These are phyloP conservation scores for Drosophila mimetica DNA, from an alignment of 2,888 invertebrate genomes.

Conservation along the genomic window DNA sequence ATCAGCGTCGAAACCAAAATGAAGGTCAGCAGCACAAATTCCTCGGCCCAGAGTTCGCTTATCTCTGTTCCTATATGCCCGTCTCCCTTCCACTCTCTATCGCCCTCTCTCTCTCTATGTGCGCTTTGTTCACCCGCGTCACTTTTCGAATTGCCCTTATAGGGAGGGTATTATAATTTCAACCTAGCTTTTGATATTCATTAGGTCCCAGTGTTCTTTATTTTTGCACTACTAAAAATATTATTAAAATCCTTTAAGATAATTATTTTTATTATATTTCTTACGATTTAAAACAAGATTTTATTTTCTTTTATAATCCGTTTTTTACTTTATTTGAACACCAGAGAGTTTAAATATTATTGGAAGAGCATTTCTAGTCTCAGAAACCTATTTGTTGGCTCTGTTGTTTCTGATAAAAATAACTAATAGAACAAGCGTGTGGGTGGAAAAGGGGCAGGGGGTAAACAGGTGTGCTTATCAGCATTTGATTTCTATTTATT, in stretches of 20 bases:
- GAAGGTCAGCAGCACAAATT: constrained; percentile 82
- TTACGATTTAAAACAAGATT: too few relatives aligned
- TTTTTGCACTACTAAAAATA: not conserved
- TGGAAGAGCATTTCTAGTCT: not conserved
- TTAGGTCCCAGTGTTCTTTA: too few relatives aligned
- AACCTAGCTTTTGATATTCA: not conserved
- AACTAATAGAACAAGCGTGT: constrained; percentile 18
- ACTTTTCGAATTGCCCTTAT: not conserved
- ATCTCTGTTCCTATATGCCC: constrained; percentile 53
- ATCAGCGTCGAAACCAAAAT: constrained; percentile 68
- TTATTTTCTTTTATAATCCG: too few relatives aligned
- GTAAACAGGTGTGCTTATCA: constrained; percentile 38
- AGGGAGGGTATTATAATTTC: not conserved
- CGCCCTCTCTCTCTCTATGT: constrained; percentile 6
- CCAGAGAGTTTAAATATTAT: not conserved
- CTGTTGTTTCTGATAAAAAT: constrained; percentile 17
- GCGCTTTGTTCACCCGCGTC: constrained; percentile 26
- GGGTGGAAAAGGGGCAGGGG: constrained; percentile 10
- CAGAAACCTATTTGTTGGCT: not conserved
- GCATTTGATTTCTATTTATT: constrained; percentile 44
- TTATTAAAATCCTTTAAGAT: not conserved
- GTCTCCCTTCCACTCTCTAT: not conserved
- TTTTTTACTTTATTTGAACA: too few relatives aligned
- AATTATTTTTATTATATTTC: too few relatives aligned
- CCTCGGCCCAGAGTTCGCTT: constrained; percentile 54